Conservation (phyloP, 2,113 vertebrate species). For the Eptatretus burgeri region DNA sequence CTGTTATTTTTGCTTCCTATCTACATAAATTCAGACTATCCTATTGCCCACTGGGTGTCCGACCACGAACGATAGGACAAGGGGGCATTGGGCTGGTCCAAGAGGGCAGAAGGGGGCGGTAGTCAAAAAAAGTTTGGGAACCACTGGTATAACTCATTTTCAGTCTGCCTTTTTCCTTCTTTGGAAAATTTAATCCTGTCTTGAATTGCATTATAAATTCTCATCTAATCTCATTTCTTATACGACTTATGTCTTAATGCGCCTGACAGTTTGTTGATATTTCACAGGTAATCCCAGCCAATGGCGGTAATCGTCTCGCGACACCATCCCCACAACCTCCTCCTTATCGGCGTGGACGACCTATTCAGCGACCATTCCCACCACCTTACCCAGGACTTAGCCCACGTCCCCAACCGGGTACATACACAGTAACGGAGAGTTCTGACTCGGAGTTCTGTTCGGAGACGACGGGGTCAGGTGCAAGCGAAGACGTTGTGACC, state of each 20-base stretch:
- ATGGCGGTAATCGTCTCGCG: constrained; percentile 18
- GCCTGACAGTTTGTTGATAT: background rate
- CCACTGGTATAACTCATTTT: background rate
- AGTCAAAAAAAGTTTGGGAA: too few species aligned
- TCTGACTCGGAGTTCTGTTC: constrained; percentile 34
- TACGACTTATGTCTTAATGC: too few species aligned
- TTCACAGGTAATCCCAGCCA: constrained; percentile 14
- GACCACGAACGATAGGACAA: too few species aligned
- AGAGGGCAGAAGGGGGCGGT: too few species aligned
- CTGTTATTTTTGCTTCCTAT: too few species aligned
- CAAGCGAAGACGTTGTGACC: constrained; percentile 21
- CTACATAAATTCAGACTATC: too few species aligned
- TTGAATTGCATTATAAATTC: too few species aligned
- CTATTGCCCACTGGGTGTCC: too few species aligned
- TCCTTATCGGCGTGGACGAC: constrained; percentile 24
- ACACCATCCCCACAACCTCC: constrained; percentile 19
- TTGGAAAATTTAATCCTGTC: background rate
- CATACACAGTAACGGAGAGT: constrained; percentile 25
- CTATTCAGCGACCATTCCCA: constrained; percentile 15
- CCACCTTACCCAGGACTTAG: constrained; percentile 1
- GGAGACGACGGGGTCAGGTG: constrained; percentile 29
- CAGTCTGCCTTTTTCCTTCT: background rate
- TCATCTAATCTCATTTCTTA: too few species aligned
- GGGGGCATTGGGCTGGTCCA: too few species aligned
- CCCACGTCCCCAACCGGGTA: constrained; percentile 14